Base-by-base conservation (phyloP, 2,888 invertebrate genomes). In the Pogonocherus hispidulus region DNA sequence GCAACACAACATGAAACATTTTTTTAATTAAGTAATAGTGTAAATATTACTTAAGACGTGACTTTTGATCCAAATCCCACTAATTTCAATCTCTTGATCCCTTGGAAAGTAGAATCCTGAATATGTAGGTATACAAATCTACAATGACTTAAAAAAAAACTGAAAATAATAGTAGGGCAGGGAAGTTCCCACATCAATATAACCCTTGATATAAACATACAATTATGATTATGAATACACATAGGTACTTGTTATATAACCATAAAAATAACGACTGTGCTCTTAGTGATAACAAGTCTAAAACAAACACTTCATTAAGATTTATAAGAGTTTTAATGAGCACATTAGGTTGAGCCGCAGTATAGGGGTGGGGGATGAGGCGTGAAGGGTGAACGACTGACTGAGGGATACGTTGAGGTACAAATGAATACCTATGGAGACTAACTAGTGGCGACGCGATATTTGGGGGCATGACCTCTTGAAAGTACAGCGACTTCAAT, bases 281-380 rank as follows among this genome's bases (percentile, higher is more conserved):
- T 16, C 32, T n/a, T n/a, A 41, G n/a, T 3, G 16, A 41, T 41
- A 16, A 41, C 14, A 27, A 27, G 27, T 27, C n/a, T n/a, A 2
- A 32, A 32, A 32, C 32, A 32, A 32, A 41, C 41, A 41, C 41
- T 41, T 41, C n/a, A 41, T 41, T 41, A 41, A 41, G 41, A 41
- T 41, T 41, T 41, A 41, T 41, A 41, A 41, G 41, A n/a, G 41
- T 3, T 41, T 16, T 41, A 41, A 41, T 8, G 41, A 41, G 41
- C 3, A n/a, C 14, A 16, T 41, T 2, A 41, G 32, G 0, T 41
- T 27, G 41, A 14, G n/a, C 16, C n/a, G n/a, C 2, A 6, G 3
- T 9, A 32, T 32, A 32, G 32, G 32, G 32, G 32, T 32, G 32
- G 11, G 11, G 32, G n/a, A n/a, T n/a, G n/a, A n/a, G n/a, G n/a